These are phyloP conservation scores for Tachysurus vachellii DNA, from an alignment of 2,113 vertebrate genomes.

Conservation along the genomic window DNA sequence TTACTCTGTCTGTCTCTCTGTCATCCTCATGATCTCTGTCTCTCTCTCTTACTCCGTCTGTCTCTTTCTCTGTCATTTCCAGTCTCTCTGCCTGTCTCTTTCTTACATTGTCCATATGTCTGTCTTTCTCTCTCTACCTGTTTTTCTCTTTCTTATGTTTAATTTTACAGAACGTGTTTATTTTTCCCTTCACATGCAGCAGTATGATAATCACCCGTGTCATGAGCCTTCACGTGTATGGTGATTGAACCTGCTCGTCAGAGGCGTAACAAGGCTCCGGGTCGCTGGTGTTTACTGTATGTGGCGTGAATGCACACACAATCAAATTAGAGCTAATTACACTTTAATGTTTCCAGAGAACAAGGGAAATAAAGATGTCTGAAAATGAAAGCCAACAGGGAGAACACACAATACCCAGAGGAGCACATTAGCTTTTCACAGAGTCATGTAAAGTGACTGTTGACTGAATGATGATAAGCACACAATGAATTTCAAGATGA, in stretches of 20 bases:
- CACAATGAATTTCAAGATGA: slow-evolving; percentile 73
- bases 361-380: slow-evolving; percentile 25
- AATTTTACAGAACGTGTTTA: background rate
- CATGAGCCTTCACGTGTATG: background rate
- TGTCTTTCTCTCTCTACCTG: too few species aligned
- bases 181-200: background rate
- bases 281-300: background rate
- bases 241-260: background rate
- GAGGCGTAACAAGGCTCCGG: slow-evolving; percentile 23
- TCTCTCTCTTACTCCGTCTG: too few species aligned
- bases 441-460: slow-evolving; percentile 42
- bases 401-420: slow-evolving; percentile 15
- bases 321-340: slow-evolving; percentile 57
- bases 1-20: too few species aligned
- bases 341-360: slow-evolving; percentile 46
- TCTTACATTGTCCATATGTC: too few species aligned
- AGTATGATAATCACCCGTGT: background rate
- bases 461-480: slow-evolving; percentile 65
- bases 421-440: slow-evolving; percentile 39
- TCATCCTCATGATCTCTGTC: too few species aligned
- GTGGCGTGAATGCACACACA: slow-evolving; percentile 41
- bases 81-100: too few species aligned
- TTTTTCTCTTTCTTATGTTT: too few species aligned
- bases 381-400: slow-evolving; percentile 12
- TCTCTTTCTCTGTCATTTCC: too few species aligned